phyloP scores from a whole-genome alignment of 2,113 vertebrate genomes.

The Butorides virescens region DNA sequence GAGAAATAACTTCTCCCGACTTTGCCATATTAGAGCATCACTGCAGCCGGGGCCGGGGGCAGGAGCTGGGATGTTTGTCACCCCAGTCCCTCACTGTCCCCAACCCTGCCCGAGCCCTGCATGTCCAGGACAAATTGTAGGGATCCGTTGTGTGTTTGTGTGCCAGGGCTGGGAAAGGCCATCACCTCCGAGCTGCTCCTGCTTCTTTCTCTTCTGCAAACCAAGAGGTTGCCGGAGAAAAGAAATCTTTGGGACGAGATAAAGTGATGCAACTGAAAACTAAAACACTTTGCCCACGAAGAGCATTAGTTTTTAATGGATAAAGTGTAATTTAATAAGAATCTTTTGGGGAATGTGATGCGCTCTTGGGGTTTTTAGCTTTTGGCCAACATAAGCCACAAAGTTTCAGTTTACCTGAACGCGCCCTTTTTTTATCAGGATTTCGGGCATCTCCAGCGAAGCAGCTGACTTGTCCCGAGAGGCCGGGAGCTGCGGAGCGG shows the following conservation, averaged over 20 bases:
- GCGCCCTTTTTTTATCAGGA: not conserved
- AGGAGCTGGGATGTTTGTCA: not conserved
- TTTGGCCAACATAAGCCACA: not conserved
- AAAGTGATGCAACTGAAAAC: not conserved
- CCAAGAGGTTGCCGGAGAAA: not conserved
- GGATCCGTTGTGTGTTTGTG: rapidly evolving
- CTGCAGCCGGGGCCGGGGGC: rapidly evolving
- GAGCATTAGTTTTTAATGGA: not conserved
- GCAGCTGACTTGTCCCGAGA: rapidly evolving
- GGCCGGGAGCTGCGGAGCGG: not conserved
- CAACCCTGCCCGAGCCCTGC: not conserved
- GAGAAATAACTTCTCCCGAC: not conserved
- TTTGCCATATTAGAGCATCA: not conserved
- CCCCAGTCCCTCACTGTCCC: not conserved
- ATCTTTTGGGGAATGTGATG: not conserved
- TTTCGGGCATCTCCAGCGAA: too few species aligned
- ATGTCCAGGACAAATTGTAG: not conserved
- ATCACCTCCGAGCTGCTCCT: not conserved
- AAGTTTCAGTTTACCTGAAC: not conserved
- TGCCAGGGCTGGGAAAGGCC: not conserved
- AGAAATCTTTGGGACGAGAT: not conserved
- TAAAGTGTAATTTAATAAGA: not conserved
- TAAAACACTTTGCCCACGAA: not conserved
- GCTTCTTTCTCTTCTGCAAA: not conserved
- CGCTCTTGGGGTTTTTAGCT: not conserved